Evolutionary conservation across 2,797 vertebrate genomes (phyloP).

Genomic region (Spinus pinus): DNA sequence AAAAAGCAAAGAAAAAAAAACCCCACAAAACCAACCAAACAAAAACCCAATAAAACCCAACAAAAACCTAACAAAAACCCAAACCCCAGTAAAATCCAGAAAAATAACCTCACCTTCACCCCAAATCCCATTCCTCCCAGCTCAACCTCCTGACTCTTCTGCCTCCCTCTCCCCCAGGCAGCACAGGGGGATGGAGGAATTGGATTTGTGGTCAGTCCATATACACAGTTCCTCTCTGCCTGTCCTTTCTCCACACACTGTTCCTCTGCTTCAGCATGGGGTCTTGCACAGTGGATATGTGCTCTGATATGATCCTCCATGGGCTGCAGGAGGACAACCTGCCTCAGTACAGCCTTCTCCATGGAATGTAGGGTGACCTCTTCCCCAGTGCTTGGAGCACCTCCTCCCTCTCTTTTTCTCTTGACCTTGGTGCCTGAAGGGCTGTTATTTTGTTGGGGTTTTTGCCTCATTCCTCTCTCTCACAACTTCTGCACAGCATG

Average conservation of each 20-base stretch:
- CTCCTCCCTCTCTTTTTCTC: not conserved
- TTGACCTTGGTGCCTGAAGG: not conserved
- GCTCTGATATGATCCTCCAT: not conserved
- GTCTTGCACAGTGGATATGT: not conserved
- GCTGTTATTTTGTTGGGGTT: not conserved
- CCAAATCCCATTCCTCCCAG: not conserved
- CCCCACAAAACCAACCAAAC: not conserved
- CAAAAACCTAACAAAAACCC: not conserved
- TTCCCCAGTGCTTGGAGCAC: not conserved
- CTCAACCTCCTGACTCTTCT: not conserved
- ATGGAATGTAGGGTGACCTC: not conserved
- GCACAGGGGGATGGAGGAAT: not conserved
- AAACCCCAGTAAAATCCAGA: not conserved
- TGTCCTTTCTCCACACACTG: not conserved
- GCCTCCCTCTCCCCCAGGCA: accelerated
- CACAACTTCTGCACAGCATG: not conserved
- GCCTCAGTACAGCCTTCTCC: not conserved
- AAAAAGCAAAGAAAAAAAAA: not conserved
- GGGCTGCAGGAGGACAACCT: not conserved
- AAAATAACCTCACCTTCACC: not conserved
- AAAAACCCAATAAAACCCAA: not conserved
- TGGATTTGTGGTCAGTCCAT: not conserved
- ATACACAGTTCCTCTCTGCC: not conserved
- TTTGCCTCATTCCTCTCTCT: not conserved
- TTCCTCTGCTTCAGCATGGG: not conserved